Evolutionary conservation across 2,888 invertebrate genomes (phyloP).

Genomic region (Noctua fimbriata): DNA sequence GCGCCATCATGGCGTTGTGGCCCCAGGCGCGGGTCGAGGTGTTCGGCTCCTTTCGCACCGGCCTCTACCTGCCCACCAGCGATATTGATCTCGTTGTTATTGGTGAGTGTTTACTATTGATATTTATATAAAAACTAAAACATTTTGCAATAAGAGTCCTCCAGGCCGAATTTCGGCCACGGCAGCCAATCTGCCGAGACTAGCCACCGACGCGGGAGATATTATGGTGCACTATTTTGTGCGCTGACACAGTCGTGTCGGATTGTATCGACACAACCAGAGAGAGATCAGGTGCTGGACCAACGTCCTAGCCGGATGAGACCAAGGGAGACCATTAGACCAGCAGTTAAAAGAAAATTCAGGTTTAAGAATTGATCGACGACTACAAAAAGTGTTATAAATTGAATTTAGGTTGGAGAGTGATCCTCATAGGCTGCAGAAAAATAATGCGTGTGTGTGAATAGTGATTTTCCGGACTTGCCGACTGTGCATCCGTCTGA

Average conservation of each 20-base stretch:
- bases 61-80: conserved; percentile 99
- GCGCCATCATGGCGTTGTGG: conserved; percentile 97
- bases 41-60: conserved; percentile 99
- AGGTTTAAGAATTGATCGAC: neutral
- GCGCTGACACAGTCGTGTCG: neutral
- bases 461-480: neutral
- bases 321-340: neutral
- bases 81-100: conserved; percentile 93
- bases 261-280: neutral
- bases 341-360: neutral
- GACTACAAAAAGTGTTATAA: neutral
- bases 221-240: neutral
- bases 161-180: neutral
- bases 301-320: neutral
- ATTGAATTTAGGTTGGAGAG: neutral
- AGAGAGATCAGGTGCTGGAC: neutral
- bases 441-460: neutral
- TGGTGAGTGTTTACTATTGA: conserved; percentile 82
- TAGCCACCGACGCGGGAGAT: neutral
- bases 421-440: neutral
- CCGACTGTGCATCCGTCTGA: neutral
- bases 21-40: conserved; percentile 98
- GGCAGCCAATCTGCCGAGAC: neutral
- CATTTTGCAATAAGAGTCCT: neutral
- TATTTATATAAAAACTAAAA: neutral